Base-by-base conservation (phyloP, 2,113 vertebrate species). In the Pseudorasbora parva region DNA sequence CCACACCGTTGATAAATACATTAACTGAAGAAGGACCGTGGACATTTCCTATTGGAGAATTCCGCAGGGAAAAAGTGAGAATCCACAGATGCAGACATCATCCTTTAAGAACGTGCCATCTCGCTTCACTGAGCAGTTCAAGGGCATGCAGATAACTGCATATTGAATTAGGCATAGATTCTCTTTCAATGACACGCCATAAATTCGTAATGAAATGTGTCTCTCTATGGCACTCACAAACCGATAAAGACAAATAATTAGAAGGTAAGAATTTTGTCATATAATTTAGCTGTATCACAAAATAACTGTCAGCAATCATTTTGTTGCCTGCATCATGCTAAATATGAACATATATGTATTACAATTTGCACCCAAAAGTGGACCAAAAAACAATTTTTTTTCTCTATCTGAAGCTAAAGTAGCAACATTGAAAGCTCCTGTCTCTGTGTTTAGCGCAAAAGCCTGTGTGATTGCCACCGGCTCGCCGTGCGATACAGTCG, bases 71-170 rank as follows among this genome's bases (percentile, higher is more conserved):
- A n/a, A 43, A 78, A 77, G 60, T 37, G 10, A 64, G n/a, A 10
- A 73, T 45, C 3, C 51, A 59, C 11, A 49, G 41, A 78, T 78
- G 76, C 27, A 57, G 64, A 77, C 17, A 21, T 72, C 62, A 71
- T 77, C 47, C 62, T 78, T 57, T 47, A 43, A 84, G 54, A 86
- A 74, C 47, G 73, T 27, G 82, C 14, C 33, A 37, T 37, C 54
- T 72, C 25, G 64, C 23, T 82, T 73, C 27, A 37, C 72, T 45
- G 54, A 84, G 45, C 78, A 71, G 15, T 72, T 71, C 47, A 87
- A 87, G 82, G 83, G 41, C 79, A 82, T 30, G 51, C 30, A 73
- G 54, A 87, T 84, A 87, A 72, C 60, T 60, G 82, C 33, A 77
- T 49, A 57, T 37, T 51, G 62, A 85, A 85, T 78, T 57, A 47